phyloP scores from a whole-genome alignment of 2,888 invertebrate species.

The Pristionchus japonicus region DNA sequence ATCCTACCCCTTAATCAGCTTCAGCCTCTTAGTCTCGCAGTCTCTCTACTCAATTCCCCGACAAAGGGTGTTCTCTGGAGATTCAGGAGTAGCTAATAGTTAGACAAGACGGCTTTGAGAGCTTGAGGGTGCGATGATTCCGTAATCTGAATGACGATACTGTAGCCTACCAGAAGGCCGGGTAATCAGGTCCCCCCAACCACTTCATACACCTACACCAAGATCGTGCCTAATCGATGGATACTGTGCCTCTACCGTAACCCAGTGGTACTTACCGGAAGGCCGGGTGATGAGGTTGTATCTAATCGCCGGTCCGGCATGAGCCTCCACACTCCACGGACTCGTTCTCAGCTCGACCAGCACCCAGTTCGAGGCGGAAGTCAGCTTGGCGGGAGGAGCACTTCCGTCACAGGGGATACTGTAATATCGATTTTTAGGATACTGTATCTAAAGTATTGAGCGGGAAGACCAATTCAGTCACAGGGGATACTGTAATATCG shows the following conservation, averaged over 20 bases:
- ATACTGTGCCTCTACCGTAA: background rate
- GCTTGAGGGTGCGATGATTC: no score
- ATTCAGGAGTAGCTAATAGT: no score
- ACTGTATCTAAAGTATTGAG: background rate
- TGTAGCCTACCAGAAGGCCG: background rate
- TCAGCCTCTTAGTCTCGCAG: background rate
- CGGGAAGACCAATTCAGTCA: background rate
- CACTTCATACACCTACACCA: background rate
- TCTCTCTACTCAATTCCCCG: background rate
- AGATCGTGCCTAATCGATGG: background rate
- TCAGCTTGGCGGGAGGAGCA: conserved; percentile 36
- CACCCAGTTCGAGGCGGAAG: conserved; percentile 53
- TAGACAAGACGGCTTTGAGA: no score
- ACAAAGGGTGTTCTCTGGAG: background rate
- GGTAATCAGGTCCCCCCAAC: background rate
- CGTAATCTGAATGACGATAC: no score
- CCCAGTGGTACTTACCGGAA: background rate
- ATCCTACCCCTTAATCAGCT: background rate
- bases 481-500: background rate
- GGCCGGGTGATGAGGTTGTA: conserved; percentile 44
- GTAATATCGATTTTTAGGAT: conserved; percentile 41
- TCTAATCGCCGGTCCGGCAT: conserved; percentile 52
- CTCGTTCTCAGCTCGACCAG: conserved; percentile 52
- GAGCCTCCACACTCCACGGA: conserved; percentile 35
- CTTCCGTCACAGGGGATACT: conserved; percentile 54